A percentile compares a stretch with the other conserved stretches of the same genome.
These are phyloP conservation scores for Lynx canadensis DNA, from an alignment of 2,113 vertebrate species.

Conservation along the genomic window DNA sequence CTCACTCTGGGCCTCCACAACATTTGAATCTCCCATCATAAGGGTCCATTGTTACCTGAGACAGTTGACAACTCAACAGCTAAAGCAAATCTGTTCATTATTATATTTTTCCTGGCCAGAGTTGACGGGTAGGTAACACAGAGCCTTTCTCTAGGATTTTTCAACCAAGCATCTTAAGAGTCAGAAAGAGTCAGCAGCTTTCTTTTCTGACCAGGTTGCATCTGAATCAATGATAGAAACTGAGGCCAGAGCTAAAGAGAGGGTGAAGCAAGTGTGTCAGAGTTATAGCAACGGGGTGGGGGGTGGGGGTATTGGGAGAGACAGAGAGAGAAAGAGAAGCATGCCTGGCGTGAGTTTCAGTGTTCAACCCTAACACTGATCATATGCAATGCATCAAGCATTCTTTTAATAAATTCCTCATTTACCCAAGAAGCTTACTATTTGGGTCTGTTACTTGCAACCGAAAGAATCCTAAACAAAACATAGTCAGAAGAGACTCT, in stretches of 20 bases:
- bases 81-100: background rate
- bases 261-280: background rate
- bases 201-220: background rate
- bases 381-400: background rate
- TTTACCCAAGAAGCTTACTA: background rate
- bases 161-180: background rate
- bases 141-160: background rate
- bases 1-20: background rate
- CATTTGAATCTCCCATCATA: background rate
- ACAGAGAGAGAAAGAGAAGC: background rate
- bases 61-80: background rate
- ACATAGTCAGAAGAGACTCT: background rate
- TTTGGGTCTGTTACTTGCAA: background rate
- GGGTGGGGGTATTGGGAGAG: rapidly evolving
- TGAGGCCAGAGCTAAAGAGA: background rate
- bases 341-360: background rate
- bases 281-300: background rate
- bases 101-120: background rate
- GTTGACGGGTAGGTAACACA: background rate
- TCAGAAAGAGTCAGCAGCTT: background rate
- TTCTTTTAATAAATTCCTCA: background rate
- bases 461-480: slow-evolving; percentile 3
- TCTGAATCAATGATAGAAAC: background rate
- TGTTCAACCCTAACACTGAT: background rate
- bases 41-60: background rate